Evolutionary conservation across 2,888 invertebrate genomes (phyloP).

Genomic region (Cerastoderma edule): DNA sequence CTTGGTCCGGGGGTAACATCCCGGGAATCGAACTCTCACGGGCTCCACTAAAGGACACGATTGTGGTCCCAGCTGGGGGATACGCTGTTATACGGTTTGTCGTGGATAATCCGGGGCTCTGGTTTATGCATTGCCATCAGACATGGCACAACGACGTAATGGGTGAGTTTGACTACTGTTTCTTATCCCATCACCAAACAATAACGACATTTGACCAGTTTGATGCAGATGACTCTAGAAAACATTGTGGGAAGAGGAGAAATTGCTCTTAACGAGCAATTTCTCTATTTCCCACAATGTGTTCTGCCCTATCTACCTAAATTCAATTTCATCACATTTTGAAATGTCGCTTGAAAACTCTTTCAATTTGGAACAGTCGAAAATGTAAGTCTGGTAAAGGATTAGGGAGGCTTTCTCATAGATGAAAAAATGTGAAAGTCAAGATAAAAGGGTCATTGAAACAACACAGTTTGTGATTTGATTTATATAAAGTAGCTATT

Average conservation of each 20-base stretch:
- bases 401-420: background rate
- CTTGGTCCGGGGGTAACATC: constrained; percentile 64
- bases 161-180: too few species aligned
- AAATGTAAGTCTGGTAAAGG: too few species aligned
- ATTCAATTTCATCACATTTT: background rate
- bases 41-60: constrained; percentile 73
- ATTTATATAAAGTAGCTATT: too few species aligned
- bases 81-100: constrained; percentile 76
- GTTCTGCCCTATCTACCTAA: background rate
- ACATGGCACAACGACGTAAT: constrained; percentile 59
- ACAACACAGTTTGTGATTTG: too few species aligned
- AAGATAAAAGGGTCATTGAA: too few species aligned
- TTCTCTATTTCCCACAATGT: background rate
- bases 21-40: constrained; percentile 61
- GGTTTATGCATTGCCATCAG: constrained; percentile 77
- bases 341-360: too few species aligned
- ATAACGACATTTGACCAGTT: too few species aligned
- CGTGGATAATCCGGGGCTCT: constrained; percentile 77
- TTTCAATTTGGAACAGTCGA: too few species aligned
- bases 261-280: background rate
- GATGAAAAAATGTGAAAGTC: too few species aligned
- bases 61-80: constrained; percentile 74
- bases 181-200: too few species aligned
- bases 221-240: too few species aligned
- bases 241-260: too few species aligned